Percentiles rank a stretch among this genome's conserved stretches.
Evolutionary conservation across 2,888 invertebrate species (phyloP).

Genomic region (Drosophila paramelanica): DNA sequence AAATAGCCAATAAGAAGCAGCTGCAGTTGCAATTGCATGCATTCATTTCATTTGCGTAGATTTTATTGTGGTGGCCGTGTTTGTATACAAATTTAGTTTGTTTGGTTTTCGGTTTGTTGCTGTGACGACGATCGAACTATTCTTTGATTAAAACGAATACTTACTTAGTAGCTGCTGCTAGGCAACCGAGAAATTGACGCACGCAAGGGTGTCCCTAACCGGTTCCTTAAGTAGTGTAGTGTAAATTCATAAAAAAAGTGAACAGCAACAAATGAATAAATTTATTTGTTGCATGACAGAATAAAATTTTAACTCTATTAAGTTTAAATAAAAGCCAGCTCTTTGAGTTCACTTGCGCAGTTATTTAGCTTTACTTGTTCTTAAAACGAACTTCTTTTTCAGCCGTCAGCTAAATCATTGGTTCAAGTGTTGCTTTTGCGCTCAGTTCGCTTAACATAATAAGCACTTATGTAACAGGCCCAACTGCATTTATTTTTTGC

Average conservation of each 20-base stretch:
- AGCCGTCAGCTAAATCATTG: not conserved
- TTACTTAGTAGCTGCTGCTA: constrained; percentile 11
- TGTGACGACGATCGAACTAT: constrained; percentile 39
- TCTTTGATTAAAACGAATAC: constrained; percentile 21
- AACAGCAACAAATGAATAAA: no score
- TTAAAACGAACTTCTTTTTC: not conserved
- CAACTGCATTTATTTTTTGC: not conserved
- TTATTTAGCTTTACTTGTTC: not conserved
- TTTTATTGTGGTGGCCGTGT: constrained; percentile 37
- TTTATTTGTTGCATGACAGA: no score
- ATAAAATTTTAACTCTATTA: no score
- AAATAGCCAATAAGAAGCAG: constrained; percentile 35
- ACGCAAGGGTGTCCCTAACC: constrained; percentile 45
- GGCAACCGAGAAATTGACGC: constrained; percentile 24
- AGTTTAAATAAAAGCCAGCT: no score
- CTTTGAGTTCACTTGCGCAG: not conserved
- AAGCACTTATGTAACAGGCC: constrained; percentile 11
- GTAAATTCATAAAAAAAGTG: constrained; percentile 7
- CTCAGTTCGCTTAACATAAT: constrained; percentile 11
- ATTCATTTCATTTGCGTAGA: constrained; percentile 29
- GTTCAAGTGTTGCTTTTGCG: constrained; percentile 13
- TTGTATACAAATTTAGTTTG: constrained; percentile 48
- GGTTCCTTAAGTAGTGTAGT: constrained; percentile 32
- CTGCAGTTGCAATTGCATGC: constrained; percentile 28
- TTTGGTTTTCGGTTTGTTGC: constrained; percentile 50